These are phyloP conservation scores for Centrocercus urophasianus DNA, from an alignment of 2,113 vertebrate genomes.

Conservation along the genomic window DNA sequence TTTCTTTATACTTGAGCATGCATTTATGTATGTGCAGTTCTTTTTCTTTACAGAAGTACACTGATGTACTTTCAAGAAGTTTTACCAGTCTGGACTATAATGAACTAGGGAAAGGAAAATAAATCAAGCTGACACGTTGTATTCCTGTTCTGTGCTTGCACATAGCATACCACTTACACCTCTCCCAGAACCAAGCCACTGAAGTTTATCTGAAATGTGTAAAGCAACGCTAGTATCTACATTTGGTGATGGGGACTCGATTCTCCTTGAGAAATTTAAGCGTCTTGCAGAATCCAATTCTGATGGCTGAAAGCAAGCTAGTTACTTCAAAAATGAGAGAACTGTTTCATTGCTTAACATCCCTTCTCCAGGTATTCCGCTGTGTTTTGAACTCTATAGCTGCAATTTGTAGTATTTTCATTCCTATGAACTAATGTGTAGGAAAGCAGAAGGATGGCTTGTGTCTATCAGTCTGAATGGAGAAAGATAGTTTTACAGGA, in stretches of 20 bases:
- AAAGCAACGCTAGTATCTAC: neutral
- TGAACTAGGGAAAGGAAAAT: neutral
- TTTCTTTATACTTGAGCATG: neutral
- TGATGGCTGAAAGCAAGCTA: neutral
- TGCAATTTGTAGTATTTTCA: slow-evolving; percentile 25
- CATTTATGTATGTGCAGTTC: neutral
- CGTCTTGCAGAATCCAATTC: neutral
- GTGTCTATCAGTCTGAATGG: neutral
- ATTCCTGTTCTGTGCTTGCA: neutral
- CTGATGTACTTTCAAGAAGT: neutral
- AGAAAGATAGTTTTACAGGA: neutral
- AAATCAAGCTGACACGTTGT: neutral
- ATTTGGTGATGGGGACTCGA: neutral
- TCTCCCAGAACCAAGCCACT: neutral
- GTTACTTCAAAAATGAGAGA: slow-evolving; percentile 2
- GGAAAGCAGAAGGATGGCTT: slow-evolving; percentile 25
- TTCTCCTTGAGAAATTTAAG: neutral
- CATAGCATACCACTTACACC: too few species aligned
- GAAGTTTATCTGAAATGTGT: neutral
- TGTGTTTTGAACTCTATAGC: neutral
- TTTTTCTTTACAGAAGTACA: neutral
- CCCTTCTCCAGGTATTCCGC: too few species aligned
- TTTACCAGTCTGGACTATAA: neutral
- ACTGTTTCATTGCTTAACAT: neutral
- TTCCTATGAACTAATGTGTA: neutral